Conservation (phyloP, 2,113 vertebrate genomes). For the Gymnorhina tibicen region DNA sequence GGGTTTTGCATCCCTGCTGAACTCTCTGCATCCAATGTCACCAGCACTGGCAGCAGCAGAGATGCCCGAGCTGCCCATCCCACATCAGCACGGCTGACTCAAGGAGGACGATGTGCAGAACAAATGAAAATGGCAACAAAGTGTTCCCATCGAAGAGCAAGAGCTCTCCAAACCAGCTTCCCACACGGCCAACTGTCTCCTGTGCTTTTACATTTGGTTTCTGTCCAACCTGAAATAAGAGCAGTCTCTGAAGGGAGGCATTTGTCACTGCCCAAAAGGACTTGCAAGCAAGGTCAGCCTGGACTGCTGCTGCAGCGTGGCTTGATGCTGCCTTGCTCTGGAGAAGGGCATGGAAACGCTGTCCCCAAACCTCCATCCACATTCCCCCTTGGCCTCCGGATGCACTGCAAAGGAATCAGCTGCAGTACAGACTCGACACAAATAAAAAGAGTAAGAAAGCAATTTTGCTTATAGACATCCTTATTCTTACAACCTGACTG, state of each 20-base stretch:
- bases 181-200: neutral
- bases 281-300: neutral
- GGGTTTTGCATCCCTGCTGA: neutral
- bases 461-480: neutral
- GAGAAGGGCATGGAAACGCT: neutral
- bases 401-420: neutral
- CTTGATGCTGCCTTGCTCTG: neutral
- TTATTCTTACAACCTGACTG: neutral
- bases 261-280: neutral
- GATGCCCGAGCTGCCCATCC: neutral
- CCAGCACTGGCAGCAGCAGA: accelerated
- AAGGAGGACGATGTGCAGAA: neutral
- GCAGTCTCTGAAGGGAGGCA: neutral
- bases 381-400: neutral
- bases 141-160: neutral
- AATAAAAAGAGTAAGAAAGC: neutral
- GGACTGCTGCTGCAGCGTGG: accelerated
- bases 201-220: neutral
- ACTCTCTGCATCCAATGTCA: accelerated
- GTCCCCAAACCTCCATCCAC: neutral
- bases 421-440: neutral
- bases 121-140: neutral
- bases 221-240: neutral
- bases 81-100: neutral
- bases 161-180: neutral